Conservation (phyloP, 2,797 vertebrate genomes). For the Falco concolor region DNA sequence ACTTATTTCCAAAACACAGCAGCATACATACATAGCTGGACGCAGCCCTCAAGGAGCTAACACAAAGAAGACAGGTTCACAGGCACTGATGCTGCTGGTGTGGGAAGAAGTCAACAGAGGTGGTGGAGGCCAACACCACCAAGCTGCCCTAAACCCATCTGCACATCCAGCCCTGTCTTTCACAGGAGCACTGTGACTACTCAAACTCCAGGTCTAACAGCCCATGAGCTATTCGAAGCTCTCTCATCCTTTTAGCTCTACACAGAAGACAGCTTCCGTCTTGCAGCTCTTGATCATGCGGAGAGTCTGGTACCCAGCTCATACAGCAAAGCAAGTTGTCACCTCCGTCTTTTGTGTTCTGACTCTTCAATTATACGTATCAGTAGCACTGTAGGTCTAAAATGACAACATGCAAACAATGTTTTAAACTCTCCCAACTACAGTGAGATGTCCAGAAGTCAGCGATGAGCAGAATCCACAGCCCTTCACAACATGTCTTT, state of each 20-base stretch:
- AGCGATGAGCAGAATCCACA: neutral
- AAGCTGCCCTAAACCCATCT: neutral
- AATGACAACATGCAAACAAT: rapidly evolving
- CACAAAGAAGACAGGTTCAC: neutral
- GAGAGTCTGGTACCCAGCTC: neutral
- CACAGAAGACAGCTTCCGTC: neutral
- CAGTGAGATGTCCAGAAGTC: neutral
- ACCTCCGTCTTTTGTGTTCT: neutral
- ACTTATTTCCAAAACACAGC: neutral
- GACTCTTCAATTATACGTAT: neutral
- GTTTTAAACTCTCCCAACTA: neutral
- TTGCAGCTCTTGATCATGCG: neutral
- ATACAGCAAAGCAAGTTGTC: neutral
- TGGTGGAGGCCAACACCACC: neutral
- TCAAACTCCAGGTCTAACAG: neutral
- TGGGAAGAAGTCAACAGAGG: neutral
- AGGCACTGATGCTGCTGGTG: neutral
- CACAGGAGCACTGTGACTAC: neutral
- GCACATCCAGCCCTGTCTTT: neutral
- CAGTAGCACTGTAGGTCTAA: neutral
- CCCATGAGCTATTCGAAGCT: neutral
- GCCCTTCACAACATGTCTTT: neutral
- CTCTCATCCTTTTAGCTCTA: neutral
- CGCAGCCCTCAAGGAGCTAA: neutral
- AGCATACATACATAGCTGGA: neutral